phyloP scores from a whole-genome alignment of 2,113 vertebrate genomes.

The Pygoscelis adeliae region DNA sequence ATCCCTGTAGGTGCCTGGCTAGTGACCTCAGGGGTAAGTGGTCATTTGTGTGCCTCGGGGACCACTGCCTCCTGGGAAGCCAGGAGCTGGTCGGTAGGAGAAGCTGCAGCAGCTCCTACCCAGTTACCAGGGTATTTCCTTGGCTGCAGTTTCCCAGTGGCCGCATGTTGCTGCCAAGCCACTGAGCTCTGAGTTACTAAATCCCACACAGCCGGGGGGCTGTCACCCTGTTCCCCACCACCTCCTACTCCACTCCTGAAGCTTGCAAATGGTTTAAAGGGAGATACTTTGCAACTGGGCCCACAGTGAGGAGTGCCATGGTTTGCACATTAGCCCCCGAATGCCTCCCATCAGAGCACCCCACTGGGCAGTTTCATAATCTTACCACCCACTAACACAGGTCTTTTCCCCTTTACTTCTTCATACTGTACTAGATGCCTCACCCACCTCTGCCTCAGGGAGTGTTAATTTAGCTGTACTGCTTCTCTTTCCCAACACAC shows the following conservation, averaged over 20 bases:
- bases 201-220: fast-evolving
- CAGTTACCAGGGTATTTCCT: neutral
- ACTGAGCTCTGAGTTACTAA: neutral
- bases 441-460: neutral
- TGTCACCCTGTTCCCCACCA: neutral
- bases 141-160: neutral
- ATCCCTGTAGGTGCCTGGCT: neutral
- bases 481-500: neutral
- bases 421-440: neutral
- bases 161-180: neutral
- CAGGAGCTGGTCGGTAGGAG: neutral
- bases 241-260: neutral
- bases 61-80: neutral
- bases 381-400: neutral
- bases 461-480: neutral
- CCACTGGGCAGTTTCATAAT: neutral
- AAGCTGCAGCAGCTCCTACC: neutral
- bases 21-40: neutral
- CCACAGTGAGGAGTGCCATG: neutral
- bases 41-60: neutral
- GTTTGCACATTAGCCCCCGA: neutral
- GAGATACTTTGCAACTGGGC: neutral
- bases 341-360: neutral
- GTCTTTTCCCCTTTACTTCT: neutral
- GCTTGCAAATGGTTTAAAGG: neutral